A percentile compares a stretch with the other conserved stretches of the same genome.
Evolutionary conservation across 2,113 vertebrate genomes (phyloP).

Genomic region (Ceratotherium simum): DNA sequence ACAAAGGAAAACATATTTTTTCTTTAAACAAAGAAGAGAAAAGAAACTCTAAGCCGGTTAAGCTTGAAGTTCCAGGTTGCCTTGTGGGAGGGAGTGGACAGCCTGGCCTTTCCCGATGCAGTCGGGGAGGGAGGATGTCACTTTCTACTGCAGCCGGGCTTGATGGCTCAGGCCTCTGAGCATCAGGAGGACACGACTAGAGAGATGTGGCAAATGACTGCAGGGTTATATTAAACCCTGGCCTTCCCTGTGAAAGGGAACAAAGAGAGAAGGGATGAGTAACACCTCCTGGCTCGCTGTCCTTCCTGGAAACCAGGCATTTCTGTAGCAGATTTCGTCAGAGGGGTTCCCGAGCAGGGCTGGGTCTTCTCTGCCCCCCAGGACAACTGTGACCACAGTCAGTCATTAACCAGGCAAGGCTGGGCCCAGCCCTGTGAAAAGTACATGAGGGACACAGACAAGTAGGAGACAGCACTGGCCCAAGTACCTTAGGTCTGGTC

Average conservation of each 20-base stretch:
- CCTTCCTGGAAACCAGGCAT: accelerated
- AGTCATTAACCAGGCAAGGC: not conserved
- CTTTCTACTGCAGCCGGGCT: not conserved
- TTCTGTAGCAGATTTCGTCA: accelerated
- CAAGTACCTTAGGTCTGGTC: accelerated
- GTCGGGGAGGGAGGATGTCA: not conserved
- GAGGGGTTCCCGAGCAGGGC: accelerated
- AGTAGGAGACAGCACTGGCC: not conserved
- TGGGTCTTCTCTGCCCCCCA: not conserved
- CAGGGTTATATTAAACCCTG: accelerated
- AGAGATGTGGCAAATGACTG: not conserved
- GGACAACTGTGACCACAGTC: not conserved
- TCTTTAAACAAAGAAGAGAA: not conserved
- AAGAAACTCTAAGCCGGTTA: not conserved
- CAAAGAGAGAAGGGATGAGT: accelerated
- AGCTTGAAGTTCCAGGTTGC: not conserved
- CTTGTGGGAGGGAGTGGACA: not conserved
- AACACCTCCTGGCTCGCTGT: accelerated
- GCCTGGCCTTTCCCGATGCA: not conserved
- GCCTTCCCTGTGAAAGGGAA: not conserved
- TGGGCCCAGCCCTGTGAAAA: not conserved
- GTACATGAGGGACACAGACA: not conserved
- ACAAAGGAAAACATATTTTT: no score
- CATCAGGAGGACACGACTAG: accelerated
- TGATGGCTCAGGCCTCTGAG: not conserved